Evolutionary conservation across 2,888 invertebrate genomes (phyloP).

Genomic region (Ephialtes manifestator): DNA sequence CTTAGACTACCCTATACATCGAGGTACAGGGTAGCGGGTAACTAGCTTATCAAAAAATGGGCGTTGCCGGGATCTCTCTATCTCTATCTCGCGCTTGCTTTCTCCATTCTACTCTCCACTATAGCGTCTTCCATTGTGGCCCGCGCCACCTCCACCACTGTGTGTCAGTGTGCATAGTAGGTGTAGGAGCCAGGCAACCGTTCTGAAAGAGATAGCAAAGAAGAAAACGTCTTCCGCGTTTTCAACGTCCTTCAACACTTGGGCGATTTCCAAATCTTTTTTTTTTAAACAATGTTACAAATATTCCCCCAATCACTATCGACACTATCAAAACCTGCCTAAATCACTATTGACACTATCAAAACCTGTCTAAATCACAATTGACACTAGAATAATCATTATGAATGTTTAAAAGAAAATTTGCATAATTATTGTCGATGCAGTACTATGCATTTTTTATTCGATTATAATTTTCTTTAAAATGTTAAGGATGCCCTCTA

Average conservation of each 20-base stretch:
- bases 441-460: no score
- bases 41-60: constrained; percentile 86
- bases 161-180: constrained; percentile 41
- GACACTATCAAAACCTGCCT: background rate
- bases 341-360: background rate
- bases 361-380: background rate
- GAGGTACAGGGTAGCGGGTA: constrained; percentile 82
- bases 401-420: background rate
- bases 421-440: background rate
- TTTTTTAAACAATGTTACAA: background rate
- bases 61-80: constrained; percentile 84
- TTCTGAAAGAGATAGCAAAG: constrained; percentile 37
- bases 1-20: constrained; percentile 71
- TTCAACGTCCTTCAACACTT: constrained; percentile 43
- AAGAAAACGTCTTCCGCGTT: constrained; percentile 43
- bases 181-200: constrained; percentile 42
- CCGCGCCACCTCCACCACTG: constrained; percentile 80
- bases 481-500: no score
- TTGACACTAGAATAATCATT: background rate
- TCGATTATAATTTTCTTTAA: no score
- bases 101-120: constrained; percentile 51
- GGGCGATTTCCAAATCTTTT: constrained; percentile 8
- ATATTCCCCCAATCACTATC: background rate
- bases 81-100: constrained; percentile 75
- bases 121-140: constrained; percentile 82